A percentile compares a stretch with the other conserved stretches of the same genome.
Conservation (phyloP, 2,888 invertebrate species). For the Coleophora flavipennella region DNA sequence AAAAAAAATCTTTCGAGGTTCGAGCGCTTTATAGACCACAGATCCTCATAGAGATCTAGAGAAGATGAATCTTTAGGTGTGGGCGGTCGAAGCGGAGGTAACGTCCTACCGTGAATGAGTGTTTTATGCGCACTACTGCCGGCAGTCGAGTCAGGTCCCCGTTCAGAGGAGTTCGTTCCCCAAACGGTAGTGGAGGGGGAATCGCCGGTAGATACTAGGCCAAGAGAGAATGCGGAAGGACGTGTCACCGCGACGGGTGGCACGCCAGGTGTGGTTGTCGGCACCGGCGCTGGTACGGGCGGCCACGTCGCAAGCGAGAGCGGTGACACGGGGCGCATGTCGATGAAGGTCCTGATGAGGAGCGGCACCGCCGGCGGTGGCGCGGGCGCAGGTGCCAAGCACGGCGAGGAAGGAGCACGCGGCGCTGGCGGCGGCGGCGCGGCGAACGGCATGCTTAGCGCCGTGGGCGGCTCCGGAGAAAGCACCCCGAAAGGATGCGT, state of each 20-base stretch:
- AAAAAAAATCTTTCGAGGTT: constrained; percentile 36
- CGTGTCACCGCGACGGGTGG: constrained; percentile 18
- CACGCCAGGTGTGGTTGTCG: constrained; percentile 14
- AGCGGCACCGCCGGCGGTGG: constrained; percentile 11
- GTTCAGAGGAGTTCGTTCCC: constrained; percentile 32
- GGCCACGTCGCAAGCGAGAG: constrained; percentile 27
- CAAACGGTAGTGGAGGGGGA: constrained; percentile 29
- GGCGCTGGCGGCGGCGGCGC: constrained; percentile 34
- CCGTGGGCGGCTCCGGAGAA: constrained; percentile 56
- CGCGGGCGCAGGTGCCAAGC: constrained; percentile 32
- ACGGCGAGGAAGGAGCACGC: constrained; percentile 24
- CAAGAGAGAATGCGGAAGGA: constrained; percentile 22
- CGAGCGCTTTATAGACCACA: constrained; percentile 35
- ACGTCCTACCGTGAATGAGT: constrained; percentile 34
- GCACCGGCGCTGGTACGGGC: constrained; percentile 8
- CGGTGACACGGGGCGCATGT: constrained; percentile 27
- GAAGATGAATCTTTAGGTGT: constrained; percentile 25
- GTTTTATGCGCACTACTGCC: constrained; percentile 27
- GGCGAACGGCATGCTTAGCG: constrained; percentile 22
- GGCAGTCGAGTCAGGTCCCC: constrained; percentile 30
- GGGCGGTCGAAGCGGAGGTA: constrained; percentile 50
- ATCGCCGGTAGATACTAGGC: constrained; percentile 22
- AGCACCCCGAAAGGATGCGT: constrained; percentile 71
- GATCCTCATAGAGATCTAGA: constrained; percentile 27
- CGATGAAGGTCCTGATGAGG: constrained; percentile 21